These are phyloP conservation scores for Riparia riparia DNA, from an alignment of 2,113 vertebrate species.

Conservation along the genomic window DNA sequence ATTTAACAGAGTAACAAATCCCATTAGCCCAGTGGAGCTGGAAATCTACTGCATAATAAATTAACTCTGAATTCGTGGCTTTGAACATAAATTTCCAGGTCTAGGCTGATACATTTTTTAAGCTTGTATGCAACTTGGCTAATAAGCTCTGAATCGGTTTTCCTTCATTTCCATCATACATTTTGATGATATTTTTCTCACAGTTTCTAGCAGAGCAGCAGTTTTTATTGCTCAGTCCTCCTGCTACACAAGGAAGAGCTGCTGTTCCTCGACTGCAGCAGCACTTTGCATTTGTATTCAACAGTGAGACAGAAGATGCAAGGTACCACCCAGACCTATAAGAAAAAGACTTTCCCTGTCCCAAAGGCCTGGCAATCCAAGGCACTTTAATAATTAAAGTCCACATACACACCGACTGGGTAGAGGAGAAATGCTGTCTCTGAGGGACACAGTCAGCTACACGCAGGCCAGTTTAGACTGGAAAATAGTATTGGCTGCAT, in stretches of 20 bases:
- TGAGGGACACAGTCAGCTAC: background rate
- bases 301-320: background rate
- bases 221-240: background rate
- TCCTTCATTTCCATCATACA: background rate
- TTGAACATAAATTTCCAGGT: slow-evolving; percentile 6
- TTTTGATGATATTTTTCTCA: background rate
- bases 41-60: slow-evolving; percentile 51
- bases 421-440: background rate
- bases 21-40: slow-evolving; percentile 36
- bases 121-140: background rate
- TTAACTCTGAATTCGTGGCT: background rate
- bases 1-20: slow-evolving; percentile 49
- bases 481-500: background rate
- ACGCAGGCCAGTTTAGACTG: background rate
- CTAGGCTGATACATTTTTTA: background rate
- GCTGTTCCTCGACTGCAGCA: background rate
- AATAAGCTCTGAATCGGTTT: background rate
- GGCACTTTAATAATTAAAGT: background rate
- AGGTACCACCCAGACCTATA: background rate
- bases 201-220: background rate
- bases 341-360: background rate
- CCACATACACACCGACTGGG: fast-evolving
- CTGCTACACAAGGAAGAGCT: background rate
- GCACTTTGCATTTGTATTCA: background rate
- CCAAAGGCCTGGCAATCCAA: background rate